Evolutionary conservation across 2,113 vertebrate genomes (phyloP).

Genomic region (Halcyon malimbica): DNA sequence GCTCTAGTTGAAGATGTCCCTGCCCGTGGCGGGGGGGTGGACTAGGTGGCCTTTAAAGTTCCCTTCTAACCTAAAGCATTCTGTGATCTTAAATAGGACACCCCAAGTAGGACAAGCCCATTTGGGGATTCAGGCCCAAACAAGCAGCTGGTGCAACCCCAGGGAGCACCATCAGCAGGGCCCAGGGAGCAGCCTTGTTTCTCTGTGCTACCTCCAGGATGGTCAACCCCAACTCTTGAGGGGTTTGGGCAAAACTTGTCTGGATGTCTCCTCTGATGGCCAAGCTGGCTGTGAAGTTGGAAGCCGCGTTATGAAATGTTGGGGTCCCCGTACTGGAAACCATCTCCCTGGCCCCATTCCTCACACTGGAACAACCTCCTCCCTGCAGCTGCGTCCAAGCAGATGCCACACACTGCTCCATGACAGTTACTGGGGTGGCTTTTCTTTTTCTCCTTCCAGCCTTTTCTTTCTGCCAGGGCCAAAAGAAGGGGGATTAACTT

Average conservation of each 20-base stretch:
- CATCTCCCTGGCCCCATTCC: background rate
- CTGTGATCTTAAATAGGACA: background rate
- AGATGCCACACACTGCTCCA: fast-evolving
- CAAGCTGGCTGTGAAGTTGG: background rate
- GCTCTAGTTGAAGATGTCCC: background rate
- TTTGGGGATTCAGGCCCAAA: background rate
- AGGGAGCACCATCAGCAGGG: background rate
- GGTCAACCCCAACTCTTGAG: background rate
- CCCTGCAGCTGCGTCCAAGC: background rate
- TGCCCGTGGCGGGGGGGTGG: background rate
- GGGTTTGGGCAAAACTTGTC: background rate
- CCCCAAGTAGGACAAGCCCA: background rate
- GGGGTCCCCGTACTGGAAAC: background rate
- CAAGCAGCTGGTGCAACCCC: background rate
- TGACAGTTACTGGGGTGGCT: background rate
- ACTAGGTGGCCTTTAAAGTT: background rate
- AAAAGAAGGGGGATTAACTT: background rate
- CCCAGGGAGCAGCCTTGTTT: background rate
- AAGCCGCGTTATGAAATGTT: background rate
- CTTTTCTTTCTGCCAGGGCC: background rate
- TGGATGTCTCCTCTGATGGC: background rate
- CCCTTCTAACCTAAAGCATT: background rate
- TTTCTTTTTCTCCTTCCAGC: background rate
- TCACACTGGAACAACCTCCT: background rate
- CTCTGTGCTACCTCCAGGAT: background rate